These are phyloP conservation scores for Phaetusa simplex DNA, from an alignment of 2,113 vertebrate species.

Conservation along the genomic window DNA sequence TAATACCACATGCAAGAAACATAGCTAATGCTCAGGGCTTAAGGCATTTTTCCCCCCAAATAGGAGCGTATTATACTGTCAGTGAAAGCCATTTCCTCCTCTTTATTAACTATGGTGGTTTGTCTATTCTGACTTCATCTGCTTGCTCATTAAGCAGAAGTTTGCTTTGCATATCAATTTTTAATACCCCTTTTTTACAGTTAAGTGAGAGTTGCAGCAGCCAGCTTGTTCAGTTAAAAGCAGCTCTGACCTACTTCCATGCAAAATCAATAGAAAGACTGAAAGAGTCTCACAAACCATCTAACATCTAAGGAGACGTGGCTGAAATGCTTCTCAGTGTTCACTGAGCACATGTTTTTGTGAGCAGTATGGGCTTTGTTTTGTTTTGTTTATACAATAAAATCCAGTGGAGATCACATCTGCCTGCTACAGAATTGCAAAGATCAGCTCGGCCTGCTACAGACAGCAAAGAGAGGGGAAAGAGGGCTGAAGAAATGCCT, in stretches of 20 bases:
- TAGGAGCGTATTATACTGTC: neutral
- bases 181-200: constrained; percentile 66
- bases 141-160: constrained; percentile 69
- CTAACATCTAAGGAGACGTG: constrained; percentile 28
- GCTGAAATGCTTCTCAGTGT: neutral
- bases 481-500: neutral
- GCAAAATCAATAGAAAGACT: constrained; percentile 64
- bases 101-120: neutral
- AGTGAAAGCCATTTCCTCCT: constrained; percentile 28
- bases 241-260: constrained; percentile 73
- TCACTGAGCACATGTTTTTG: neutral
- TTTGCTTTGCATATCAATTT: constrained; percentile 74
- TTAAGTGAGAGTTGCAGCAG: constrained; percentile 60
- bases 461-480: neutral
- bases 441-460: neutral
- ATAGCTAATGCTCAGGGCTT: neutral
- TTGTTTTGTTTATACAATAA: neutral
- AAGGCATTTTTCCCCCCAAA: neutral
- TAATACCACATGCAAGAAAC: neutral
- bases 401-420: neutral
- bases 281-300: neutral
- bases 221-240: constrained; percentile 61
- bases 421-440: neutral
- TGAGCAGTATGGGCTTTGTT: neutral
- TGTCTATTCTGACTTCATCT: constrained; percentile 49